A percentile compares a stretch with the other conserved stretches of the same genome.
These are phyloP conservation scores for Drosophila asahinai DNA, from an alignment of 1,140 invertebrate species.

Conservation along the genomic window DNA sequence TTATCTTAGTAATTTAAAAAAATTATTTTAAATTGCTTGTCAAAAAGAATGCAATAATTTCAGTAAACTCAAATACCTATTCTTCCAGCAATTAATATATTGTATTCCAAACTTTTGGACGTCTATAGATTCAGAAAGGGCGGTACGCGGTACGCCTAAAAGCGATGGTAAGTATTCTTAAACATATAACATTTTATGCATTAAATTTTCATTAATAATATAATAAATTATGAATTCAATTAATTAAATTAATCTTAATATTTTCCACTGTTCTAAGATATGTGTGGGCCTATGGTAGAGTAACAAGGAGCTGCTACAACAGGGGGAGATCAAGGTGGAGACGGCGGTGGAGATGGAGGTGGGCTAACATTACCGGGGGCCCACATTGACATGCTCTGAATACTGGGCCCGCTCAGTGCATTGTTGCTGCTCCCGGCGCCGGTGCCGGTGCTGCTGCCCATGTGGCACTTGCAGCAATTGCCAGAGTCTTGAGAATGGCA, in stretches of 20 bases:
- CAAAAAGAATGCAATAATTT: too few relatives aligned
- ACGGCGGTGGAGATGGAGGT: slow-evolving; percentile 20
- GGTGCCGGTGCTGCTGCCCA: slow-evolving; percentile 18
- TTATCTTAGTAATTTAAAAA: too few relatives aligned
- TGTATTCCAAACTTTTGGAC: too few relatives aligned
- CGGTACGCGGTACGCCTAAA: too few relatives aligned
- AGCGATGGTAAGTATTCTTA: too few relatives aligned
- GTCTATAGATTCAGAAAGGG: too few relatives aligned
- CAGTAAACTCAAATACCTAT: too few relatives aligned
- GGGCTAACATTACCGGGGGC: slow-evolving; percentile 73
- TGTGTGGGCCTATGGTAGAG: slow-evolving; percentile 30
- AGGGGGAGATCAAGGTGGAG: not conserved
- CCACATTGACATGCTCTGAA: slow-evolving; percentile 81
- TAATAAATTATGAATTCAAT: too few relatives aligned
- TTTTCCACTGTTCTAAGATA: slow-evolving; percentile 11
- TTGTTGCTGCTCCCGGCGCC: slow-evolving; percentile 37
- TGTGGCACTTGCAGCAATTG: slow-evolving; percentile 66
- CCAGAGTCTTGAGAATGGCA: slow-evolving; percentile 74
- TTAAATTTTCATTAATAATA: too few relatives aligned
- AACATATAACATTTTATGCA: too few relatives aligned
- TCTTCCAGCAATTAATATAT: too few relatives aligned
- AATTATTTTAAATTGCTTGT: too few relatives aligned
- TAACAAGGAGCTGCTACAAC: slow-evolving; percentile 15
- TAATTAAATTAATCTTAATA: not conserved
- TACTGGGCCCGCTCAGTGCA: slow-evolving; percentile 45